Evolutionary conservation across 2,113 vertebrate species (phyloP).

Genomic region (Ahaetulla prasina): DNA sequence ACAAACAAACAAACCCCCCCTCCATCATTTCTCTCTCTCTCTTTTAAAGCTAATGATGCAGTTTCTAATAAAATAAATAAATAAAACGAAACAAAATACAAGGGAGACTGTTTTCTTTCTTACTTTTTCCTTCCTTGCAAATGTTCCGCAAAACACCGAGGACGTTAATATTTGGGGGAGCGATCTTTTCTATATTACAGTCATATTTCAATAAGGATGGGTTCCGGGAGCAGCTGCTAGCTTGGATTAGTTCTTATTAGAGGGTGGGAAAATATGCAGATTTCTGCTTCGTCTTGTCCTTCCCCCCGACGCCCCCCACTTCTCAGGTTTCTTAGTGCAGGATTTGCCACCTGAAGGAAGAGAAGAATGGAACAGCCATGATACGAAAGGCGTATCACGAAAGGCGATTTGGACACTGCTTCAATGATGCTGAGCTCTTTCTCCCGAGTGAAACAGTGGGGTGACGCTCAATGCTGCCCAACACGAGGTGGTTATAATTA

Average conservation of each 20-base stretch:
- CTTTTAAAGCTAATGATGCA: constrained; percentile 72
- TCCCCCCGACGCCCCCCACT: neutral
- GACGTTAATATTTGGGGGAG: constrained; percentile 70
- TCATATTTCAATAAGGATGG: constrained; percentile 77
- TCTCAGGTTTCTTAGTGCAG: constrained; percentile 61
- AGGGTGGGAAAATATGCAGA: constrained; percentile 69
- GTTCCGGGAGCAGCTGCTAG: constrained; percentile 59
- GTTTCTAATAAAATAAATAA: constrained; percentile 74
- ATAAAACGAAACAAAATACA: constrained; percentile 72
- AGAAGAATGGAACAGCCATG: neutral
- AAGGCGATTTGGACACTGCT: constrained; percentile 44
- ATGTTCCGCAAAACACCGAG: constrained; percentile 56
- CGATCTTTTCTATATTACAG: constrained; percentile 75
- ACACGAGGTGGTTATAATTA: neutral
- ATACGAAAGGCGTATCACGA: neutral
- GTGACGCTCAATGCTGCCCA: constrained; percentile 26
- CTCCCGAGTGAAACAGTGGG: neutral
- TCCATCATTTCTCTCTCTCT: constrained; percentile 3
- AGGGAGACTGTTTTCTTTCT: constrained; percentile 54
- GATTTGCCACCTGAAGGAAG: constrained; percentile 53
- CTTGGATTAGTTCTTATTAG: constrained; percentile 75
- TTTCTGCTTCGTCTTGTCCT: neutral
- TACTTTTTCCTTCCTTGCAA: constrained; percentile 10
- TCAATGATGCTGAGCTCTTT: constrained; percentile 18
- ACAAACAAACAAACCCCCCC: neutral